Conservation (phyloP, 2,888 invertebrate genomes). For the Acleris sparsana region DNA sequence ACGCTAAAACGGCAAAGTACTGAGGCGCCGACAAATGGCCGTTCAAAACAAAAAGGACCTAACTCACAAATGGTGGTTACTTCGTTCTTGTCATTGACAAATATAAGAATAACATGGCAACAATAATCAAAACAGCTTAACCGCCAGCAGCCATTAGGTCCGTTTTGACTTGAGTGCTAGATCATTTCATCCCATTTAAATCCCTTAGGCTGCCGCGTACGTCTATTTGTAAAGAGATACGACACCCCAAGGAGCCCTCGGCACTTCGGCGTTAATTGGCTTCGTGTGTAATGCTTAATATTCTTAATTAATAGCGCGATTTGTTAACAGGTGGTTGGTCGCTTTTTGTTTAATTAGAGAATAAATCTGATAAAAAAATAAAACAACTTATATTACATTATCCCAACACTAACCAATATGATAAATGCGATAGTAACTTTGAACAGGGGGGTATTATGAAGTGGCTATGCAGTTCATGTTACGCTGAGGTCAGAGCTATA, state of each 20-base stretch:
- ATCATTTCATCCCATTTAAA: conserved; percentile 23
- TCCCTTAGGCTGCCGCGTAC: conserved; percentile 9
- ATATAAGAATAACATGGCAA: no score
- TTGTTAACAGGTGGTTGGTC: conserved; percentile 31
- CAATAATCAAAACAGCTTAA: no score
- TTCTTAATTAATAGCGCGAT: conserved; percentile 21
- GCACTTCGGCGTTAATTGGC: conserved; percentile 24
- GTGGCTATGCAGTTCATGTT: no score
- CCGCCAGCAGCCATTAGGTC: no score
- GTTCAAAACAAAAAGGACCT: no score
- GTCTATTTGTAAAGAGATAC: conserved; percentile 7
- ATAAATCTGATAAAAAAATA: background rate
- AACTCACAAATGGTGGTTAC: no score
- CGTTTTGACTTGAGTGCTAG: no score
- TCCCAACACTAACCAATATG: no score
- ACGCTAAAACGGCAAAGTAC: conserved; percentile 17
- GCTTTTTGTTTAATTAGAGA: conserved; percentile 9
- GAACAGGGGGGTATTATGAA: no score
- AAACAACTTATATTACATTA: background rate
- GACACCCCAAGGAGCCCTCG: conserved; percentile 14
- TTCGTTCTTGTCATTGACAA: no score
- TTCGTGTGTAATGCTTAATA: conserved; percentile 27
- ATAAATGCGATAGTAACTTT: no score
- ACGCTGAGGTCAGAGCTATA: no score
- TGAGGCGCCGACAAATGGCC: conserved; percentile 7